phyloP scores from a whole-genome alignment of 2,888 invertebrate species.

The Pristionchus mayeri region DNA sequence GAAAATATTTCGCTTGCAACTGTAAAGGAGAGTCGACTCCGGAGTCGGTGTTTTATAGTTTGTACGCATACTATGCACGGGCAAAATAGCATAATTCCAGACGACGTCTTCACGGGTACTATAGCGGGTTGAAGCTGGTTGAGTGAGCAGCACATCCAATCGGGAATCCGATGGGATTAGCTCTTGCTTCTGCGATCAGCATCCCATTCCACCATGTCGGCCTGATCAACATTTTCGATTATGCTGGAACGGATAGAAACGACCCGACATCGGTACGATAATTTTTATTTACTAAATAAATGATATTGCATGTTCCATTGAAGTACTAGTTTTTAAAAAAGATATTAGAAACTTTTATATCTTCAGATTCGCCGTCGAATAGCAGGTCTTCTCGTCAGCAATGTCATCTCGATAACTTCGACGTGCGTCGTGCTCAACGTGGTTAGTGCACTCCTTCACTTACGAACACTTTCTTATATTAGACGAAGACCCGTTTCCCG shows the following conservation, averaged over 20 bases:
- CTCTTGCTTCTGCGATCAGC: slow-evolving; percentile 7
- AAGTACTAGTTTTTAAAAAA: no score
- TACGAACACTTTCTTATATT: background rate
- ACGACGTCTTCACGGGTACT: background rate
- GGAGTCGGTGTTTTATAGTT: no score
- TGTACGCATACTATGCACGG: no score
- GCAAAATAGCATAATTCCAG: background rate
- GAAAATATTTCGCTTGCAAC: no score
- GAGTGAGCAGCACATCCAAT: background rate
- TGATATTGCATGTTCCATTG: no score
- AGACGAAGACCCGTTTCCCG: background rate
- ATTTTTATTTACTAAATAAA: no score
- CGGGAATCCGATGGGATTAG: slow-evolving; percentile 25
- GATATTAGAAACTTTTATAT: background rate
- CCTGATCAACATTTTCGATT: slow-evolving; percentile 46
- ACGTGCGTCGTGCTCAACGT: slow-evolving; percentile 29
- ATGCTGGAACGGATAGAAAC: slow-evolving; percentile 39
- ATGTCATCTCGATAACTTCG: slow-evolving; percentile 3
- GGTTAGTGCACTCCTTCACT: background rate
- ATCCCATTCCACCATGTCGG: slow-evolving; percentile 49
- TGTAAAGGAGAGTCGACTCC: no score
- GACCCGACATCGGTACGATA: slow-evolving; percentile 39
- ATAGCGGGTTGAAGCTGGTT: background rate
- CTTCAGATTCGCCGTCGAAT: slow-evolving; percentile 40
- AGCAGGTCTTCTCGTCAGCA: slow-evolving; percentile 3